Conservation (phyloP, 2,888 invertebrate genomes). For the Hypena proboscidalis region DNA sequence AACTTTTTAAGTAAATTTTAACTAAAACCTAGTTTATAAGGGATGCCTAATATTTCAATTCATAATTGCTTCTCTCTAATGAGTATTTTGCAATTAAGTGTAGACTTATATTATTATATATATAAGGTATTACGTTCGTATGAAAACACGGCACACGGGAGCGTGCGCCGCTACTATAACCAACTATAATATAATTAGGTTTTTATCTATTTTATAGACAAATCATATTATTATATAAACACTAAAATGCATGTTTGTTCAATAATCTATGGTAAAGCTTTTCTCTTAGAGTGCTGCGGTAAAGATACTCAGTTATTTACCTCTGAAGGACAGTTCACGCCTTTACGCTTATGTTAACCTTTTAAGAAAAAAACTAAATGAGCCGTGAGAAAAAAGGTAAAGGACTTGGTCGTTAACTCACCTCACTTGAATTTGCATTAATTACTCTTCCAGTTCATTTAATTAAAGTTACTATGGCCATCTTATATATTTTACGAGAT, state of each 20-base stretch:
- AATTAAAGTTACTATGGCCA: slow-evolving; percentile 33
- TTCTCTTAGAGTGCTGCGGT: slow-evolving; percentile 40
- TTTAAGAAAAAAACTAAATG: slow-evolving; percentile 74
- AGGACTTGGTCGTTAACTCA: slow-evolving; percentile 41
- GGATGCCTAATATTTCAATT: too few relatives aligned
- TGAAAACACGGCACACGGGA: too few relatives aligned
- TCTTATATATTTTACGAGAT: slow-evolving; percentile 2
- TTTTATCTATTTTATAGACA: too few relatives aligned
- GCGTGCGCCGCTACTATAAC: too few relatives aligned
- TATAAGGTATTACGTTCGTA: too few relatives aligned
- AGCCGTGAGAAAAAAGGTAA: slow-evolving; percentile 62
- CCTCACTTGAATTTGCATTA: slow-evolving; percentile 40
- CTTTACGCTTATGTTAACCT: slow-evolving; percentile 67
- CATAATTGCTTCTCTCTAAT: too few relatives aligned
- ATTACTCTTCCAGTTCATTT: slow-evolving; percentile 41
- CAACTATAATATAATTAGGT: too few relatives aligned
- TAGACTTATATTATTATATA: too few relatives aligned
- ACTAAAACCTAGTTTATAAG: too few relatives aligned
- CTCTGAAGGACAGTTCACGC: slow-evolving; percentile 59
- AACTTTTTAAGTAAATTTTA: too few relatives aligned
- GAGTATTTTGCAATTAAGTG: too few relatives aligned
- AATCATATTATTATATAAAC: slow-evolving; percentile 2
- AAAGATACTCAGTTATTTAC: slow-evolving; percentile 56
- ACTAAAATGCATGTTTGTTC: slow-evolving; percentile 19
- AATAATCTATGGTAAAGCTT: slow-evolving; percentile 22